phyloP scores from a whole-genome alignment of 2,888 invertebrate genomes.

The Trachelus stipa region DNA sequence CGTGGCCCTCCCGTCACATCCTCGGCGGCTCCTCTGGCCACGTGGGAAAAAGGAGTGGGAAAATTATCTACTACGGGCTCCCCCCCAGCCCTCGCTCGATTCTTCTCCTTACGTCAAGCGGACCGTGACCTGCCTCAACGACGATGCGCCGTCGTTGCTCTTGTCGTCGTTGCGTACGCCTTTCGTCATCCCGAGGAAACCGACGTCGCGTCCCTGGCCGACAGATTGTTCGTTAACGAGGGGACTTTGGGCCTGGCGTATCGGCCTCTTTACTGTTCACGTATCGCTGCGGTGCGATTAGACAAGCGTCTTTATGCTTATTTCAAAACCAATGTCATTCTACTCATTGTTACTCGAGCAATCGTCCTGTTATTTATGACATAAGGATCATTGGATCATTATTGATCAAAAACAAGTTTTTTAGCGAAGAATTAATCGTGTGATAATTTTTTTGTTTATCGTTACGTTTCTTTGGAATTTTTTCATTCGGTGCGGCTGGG shows the following conservation, averaged over 20 bases:
- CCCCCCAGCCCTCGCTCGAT: neutral
- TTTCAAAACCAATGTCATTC: neutral
- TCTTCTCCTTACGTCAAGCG: constrained; percentile 6
- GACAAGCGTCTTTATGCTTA: neutral
- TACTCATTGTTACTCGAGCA: too few species aligned
- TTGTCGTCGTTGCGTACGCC: neutral
- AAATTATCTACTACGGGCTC: neutral
- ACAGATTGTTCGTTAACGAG: neutral
- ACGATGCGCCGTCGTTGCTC: neutral
- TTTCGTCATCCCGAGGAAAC: neutral
- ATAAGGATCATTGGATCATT: neutral
- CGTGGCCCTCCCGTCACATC: neutral
- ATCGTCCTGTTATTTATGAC: neutral
- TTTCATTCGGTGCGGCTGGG: neutral
- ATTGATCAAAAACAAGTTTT: neutral
- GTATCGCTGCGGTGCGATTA: neutral
- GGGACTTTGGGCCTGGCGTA: neutral
- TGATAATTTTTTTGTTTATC: neutral
- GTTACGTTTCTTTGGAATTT: neutral
- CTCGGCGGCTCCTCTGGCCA: neutral
- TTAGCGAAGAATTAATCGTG: neutral
- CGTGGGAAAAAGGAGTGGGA: constrained; percentile 6
- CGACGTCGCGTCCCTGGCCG: neutral
- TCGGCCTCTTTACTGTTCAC: too few species aligned
- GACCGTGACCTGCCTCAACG: constrained; percentile 6